Evolutionary conservation across 1,140 invertebrate species (phyloP).

Genomic region (Heterodera carotae): DNA sequence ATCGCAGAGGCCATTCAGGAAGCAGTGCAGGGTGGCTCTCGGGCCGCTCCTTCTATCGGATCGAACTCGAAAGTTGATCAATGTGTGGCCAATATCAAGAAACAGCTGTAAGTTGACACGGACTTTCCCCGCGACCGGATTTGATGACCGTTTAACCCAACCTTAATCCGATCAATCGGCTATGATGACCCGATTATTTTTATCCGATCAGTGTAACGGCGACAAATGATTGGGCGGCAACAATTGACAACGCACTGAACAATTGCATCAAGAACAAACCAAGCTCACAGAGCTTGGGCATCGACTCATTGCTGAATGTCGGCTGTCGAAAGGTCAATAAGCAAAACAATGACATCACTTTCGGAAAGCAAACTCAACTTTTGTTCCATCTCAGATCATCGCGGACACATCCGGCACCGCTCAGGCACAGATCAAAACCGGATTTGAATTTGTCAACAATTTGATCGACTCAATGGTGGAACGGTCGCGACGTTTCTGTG

Average conservation of each 20-base stretch:
- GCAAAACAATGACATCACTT: neutral
- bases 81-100: conserved; percentile 64
- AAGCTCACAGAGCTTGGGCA: conserved; percentile 60
- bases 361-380: neutral
- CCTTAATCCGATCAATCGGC: conserved; percentile 4
- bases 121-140: too few relatives aligned
- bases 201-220: conserved; percentile 55
- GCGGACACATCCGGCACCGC: conserved; percentile 63
- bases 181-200: neutral
- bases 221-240: conserved; percentile 63
- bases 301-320: conserved; percentile 64
- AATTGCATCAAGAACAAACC: conserved; percentile 64
- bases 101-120: conserved; percentile 55
- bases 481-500: conserved; percentile 63
- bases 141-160: neutral
- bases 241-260: conserved; percentile 62
- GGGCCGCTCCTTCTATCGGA: conserved; percentile 37
- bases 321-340: conserved; percentile 59
- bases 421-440: conserved; percentile 61
- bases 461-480: conserved; percentile 65
- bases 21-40: conserved; percentile 38
- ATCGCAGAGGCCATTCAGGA: conserved; percentile 63
- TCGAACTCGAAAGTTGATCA: conserved; percentile 54
- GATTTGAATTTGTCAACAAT: conserved; percentile 65
- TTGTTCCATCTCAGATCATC: conserved; percentile 53